Evolutionary conservation across 2,113 vertebrate genomes (phyloP), one percentile per base, ranked within the genome.

Genomic region (Notiomystis cincta): DNA sequence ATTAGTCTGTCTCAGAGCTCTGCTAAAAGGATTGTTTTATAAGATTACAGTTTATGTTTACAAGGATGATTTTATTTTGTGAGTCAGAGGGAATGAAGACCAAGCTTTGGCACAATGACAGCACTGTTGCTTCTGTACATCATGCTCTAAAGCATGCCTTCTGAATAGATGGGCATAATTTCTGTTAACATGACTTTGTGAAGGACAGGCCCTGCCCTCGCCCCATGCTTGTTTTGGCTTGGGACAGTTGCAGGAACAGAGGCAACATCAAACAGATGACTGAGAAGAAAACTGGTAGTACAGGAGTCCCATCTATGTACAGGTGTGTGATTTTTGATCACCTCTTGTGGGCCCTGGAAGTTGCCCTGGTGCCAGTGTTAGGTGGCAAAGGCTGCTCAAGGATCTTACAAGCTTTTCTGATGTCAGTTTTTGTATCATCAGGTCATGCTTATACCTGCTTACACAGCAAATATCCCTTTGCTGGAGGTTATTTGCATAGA

Each of bases 31-130:
- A 66, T 85, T 87, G 25, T 64, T 89, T 87, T 57, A 75, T 85
- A 82, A 87, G 70, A 84, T 94, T 87, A 85, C 50, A 20, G 44
- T 89, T 92, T 76, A 67, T 82, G 42, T 90, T 94, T 91, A 89
- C 66, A 79, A 56, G 42, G 19, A 82, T 80, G 54, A 85, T 96
- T 94, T 95, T 95, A 71, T 92, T 83, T 95, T 76, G 53, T 90
- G 77, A 91, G 54, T 91, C 89, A 93, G 70, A 79, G 61, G 19
- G 72, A 62, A 75, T 56, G 86, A 73, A 58, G 45, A 79, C 48
- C 77, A 89, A 91, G 50, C 25, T 87, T 78, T 87, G 84, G 57
- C 61, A 89, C 48, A 91, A 64, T 18, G 67, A 69, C 79, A 90
- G 13, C 48, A 42, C 10, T 24, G n/a, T 54, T 77, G 25, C n/a